A percentile compares a stretch with the other conserved stretches of the same genome.
These are phyloP conservation scores for Drosophila falleni DNA, from an alignment of 2,888 invertebrate genomes.

Conservation along the genomic window DNA sequence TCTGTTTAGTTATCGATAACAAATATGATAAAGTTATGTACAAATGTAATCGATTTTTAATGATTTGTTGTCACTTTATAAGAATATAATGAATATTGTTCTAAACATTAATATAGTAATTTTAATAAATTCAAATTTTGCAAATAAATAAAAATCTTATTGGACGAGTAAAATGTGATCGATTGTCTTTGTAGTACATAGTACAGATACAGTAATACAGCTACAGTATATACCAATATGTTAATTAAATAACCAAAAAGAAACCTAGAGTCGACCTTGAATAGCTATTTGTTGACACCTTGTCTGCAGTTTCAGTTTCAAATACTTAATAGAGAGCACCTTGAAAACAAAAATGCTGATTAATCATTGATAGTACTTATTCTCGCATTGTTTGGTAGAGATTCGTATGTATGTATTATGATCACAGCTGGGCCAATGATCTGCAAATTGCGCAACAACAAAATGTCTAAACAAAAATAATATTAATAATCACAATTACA, in stretches of 20 bases:
- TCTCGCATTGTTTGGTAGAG: neutral
- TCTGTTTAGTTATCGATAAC: neutral
- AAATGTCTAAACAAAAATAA: constrained; percentile 22
- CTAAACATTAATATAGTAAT: too few species aligned
- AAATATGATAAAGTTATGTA: neutral
- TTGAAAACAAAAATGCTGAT: constrained; percentile 53
- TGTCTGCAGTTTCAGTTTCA: constrained; percentile 34
- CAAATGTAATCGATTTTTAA: neutral
- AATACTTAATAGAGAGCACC: constrained; percentile 44
- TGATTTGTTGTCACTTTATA: too few species aligned
- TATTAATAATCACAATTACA: constrained; percentile 35
- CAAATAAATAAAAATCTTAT: neutral
- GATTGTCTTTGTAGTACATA: neutral
- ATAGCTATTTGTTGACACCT: constrained; percentile 12
- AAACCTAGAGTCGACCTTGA: constrained; percentile 36
- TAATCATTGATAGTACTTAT: constrained; percentile 39
- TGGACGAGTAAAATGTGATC: constrained; percentile 1
- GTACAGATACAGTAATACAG: neutral
- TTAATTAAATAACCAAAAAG: constrained; percentile 9
- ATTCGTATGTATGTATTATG: constrained; percentile 7
- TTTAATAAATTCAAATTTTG: too few species aligned
- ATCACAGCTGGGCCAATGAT: constrained; percentile 66
- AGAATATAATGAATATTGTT: too few species aligned
- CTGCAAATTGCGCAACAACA: constrained; percentile 70
- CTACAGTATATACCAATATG: neutral